A percentile compares a stretch with the other conserved stretches of the same genome.
Conservation (phyloP, 2,797 vertebrate genomes). For the Gallirallus australis region DNA sequence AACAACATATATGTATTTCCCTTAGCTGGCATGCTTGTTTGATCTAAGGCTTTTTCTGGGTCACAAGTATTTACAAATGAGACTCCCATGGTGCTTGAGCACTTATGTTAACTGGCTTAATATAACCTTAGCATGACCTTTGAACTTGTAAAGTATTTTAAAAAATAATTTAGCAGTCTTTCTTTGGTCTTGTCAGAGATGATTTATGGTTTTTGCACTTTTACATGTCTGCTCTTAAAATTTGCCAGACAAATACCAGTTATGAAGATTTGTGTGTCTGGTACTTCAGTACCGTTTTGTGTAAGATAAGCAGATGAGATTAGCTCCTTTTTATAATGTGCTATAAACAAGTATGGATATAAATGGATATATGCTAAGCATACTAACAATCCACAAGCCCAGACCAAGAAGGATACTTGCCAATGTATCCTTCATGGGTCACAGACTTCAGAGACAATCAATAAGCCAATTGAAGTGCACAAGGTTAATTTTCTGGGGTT, state of each 20-base stretch:
- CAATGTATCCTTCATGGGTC: background rate
- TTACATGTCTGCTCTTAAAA: background rate
- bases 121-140: background rate
- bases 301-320: background rate
- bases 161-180: background rate
- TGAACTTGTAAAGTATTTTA: background rate
- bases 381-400: background rate
- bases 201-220: background rate
- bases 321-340: background rate
- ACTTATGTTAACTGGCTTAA: background rate
- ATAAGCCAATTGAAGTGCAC: background rate
- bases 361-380: background rate
- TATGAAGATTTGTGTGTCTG: background rate
- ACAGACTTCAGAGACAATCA: background rate
- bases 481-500: background rate
- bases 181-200: background rate
- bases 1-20: background rate
- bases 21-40: background rate
- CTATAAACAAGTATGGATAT: background rate
- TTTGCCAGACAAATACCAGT: background rate
- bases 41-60: background rate
- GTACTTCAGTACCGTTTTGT: background rate
- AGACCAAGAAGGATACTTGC: background rate
- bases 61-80: background rate
- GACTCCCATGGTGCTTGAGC: background rate